Evolutionary conservation across 2,888 invertebrate genomes (phyloP).

Genomic region (Acanthosoma haemorrhoidale): DNA sequence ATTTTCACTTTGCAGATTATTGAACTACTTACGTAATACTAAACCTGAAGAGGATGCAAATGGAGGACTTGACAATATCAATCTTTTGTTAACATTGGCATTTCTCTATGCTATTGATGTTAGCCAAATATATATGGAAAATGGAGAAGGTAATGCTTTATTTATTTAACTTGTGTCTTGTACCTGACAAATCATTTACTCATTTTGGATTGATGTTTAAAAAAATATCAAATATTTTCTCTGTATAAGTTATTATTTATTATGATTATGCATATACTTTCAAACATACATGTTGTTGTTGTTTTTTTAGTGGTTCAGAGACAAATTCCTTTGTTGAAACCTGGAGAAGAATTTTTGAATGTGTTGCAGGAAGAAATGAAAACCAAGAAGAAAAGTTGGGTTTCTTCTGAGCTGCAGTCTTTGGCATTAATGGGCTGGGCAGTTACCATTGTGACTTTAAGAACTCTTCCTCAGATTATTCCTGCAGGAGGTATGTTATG

Average conservation of each 20-base stretch:
- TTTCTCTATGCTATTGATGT: conserved; percentile 77
- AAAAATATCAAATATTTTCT: no score
- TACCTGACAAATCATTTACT: background rate
- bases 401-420: conserved; percentile 54
- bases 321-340: conserved; percentile 30
- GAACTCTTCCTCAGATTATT: conserved; percentile 55
- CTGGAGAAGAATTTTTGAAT: conserved; percentile 43
- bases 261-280: no score
- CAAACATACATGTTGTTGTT: background rate
- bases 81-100: conserved; percentile 74
- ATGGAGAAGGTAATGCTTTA: conserved; percentile 55
- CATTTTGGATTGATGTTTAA: background rate
- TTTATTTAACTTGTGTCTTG: background rate
- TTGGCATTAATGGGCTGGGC: conserved; percentile 65
- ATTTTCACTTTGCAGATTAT: no score
- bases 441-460: conserved; percentile 59
- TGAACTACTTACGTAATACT: conserved; percentile 44
- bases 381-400: conserved; percentile 49
- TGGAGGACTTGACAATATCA: conserved; percentile 72
- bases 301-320: conserved; percentile 32
- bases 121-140: conserved; percentile 68
- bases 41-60: conserved; percentile 52
- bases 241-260: no score
- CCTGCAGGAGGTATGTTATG: conserved; percentile 50
- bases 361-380: conserved; percentile 60